Percentiles rank a stretch among this genome's conserved stretches.
phyloP scores from a whole-genome alignment of 2,888 invertebrate species.

The Melanophora roralis region DNA sequence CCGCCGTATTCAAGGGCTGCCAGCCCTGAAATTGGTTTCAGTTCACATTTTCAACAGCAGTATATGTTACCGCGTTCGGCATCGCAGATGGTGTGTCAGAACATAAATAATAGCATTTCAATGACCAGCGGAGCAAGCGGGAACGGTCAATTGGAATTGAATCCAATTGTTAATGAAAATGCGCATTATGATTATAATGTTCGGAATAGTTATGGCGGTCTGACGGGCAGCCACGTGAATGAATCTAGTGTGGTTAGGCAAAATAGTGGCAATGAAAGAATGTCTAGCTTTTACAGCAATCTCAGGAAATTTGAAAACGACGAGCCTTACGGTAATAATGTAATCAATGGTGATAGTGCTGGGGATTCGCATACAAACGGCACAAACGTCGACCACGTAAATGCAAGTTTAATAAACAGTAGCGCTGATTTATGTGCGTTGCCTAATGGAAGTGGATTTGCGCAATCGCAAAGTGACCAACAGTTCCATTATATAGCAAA shows the following conservation, averaged over 20 bases:
- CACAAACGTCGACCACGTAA: constrained; percentile 58
- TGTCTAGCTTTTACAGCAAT: constrained; percentile 43
- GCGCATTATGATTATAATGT: constrained; percentile 63
- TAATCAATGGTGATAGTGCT: not conserved
- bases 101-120: constrained; percentile 63
- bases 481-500: constrained; percentile 75
- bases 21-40: constrained; percentile 82
- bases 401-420: constrained; percentile 57
- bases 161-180: constrained; percentile 57
- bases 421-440: constrained; percentile 48
- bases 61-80: constrained; percentile 80
- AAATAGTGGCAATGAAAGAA: constrained; percentile 17
- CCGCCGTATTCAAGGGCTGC: constrained; percentile 90
- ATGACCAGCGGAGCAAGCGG: constrained; percentile 49
- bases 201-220: constrained; percentile 60
- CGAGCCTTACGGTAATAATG: constrained; percentile 18
- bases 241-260: constrained; percentile 53
- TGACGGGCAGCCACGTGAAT: constrained; percentile 57
- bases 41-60: constrained; percentile 73
- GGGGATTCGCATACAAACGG: constrained; percentile 65
- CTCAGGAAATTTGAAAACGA: constrained; percentile 57
- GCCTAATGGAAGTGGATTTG: constrained; percentile 65
- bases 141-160: constrained; percentile 51
- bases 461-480: constrained; percentile 76
- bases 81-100: constrained; percentile 79